A percentile compares a stretch with the other conserved stretches of the same genome.
Evolutionary conservation across 2,113 vertebrate species (phyloP).

Genomic region (Macroglossus sobrinus): DNA sequence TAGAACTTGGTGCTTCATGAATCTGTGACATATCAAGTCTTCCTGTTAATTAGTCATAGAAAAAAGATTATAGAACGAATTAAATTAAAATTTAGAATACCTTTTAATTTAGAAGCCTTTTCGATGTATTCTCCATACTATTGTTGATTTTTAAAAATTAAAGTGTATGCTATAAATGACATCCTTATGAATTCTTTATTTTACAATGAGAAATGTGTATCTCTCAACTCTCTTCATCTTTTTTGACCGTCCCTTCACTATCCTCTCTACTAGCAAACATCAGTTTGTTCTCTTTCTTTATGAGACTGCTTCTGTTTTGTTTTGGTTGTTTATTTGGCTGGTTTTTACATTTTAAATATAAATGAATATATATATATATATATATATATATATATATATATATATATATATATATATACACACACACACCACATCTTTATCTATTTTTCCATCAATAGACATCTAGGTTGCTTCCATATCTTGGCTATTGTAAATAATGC

Average conservation of each 20-base stretch:
- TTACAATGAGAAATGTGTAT: background rate
- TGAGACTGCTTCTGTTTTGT: background rate
- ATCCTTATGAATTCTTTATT: background rate
- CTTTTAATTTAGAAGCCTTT: background rate
- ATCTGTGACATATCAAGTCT: background rate
- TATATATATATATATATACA: background rate
- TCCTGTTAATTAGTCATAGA: background rate
- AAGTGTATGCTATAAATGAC: background rate
- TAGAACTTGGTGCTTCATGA: background rate
- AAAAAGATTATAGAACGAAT: background rate
- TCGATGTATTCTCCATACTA: fast-evolving
- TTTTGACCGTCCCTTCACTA: background rate
- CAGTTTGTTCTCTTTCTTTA: background rate
- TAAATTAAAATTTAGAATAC: too few relatives aligned
- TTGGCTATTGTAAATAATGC: background rate
- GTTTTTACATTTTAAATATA: background rate
- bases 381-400: background rate
- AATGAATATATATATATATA: background rate
- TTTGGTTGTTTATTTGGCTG: background rate
- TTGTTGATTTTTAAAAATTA: background rate
- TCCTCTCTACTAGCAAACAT: background rate
- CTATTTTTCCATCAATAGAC: background rate
- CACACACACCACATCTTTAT: background rate
- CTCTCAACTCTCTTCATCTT: background rate
- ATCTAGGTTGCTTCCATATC: background rate